These are phyloP conservation scores for Melolontha melolontha DNA, from an alignment of 2,888 invertebrate genomes.

Conservation along the genomic window DNA sequence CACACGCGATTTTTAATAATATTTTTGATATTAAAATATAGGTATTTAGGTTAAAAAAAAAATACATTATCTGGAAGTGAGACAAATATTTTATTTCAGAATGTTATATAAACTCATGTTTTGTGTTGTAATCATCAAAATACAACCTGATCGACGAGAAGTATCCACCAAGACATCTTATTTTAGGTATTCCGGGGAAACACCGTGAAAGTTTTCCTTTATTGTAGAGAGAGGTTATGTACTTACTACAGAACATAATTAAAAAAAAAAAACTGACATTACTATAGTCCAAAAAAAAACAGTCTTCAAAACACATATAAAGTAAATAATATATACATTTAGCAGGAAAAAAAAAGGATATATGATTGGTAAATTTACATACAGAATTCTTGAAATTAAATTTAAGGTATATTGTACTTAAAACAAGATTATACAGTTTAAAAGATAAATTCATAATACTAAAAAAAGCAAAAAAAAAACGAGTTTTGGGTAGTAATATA, in stretches of 20 bases:
- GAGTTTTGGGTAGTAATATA: not conserved
- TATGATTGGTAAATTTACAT: conserved; percentile 15
- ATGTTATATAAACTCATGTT: conserved; percentile 21
- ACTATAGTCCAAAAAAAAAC: too few species aligned
- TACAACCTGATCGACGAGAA: conserved; percentile 26
- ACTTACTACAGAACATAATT: not conserved
- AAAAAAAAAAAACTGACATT: too few species aligned
- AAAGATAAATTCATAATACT: conserved; percentile 27
- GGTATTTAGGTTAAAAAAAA: too few species aligned
- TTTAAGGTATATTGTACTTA: conserved; percentile 4
- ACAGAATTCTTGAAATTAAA: not conserved
- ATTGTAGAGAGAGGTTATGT: conserved; percentile 16
- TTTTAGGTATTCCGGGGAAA: conserved; percentile 7
- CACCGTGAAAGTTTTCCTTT: conserved; percentile 17
- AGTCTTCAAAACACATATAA: too few species aligned
- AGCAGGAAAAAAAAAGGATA: conserved; percentile 21
- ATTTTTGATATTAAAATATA: too few species aligned
- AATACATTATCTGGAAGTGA: conserved; percentile 19
- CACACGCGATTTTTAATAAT: too few species aligned
- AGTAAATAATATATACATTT: conserved; percentile 2
- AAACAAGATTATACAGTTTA: conserved; percentile 30
- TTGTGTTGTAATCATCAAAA: conserved; percentile 13
- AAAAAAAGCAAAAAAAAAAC: conserved; percentile 5
- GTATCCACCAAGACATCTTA: conserved; percentile 15
- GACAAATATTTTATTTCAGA: conserved; percentile 35